Conservation (phyloP, 2,113 vertebrate genomes). For the Macquaria ambigua region DNA sequence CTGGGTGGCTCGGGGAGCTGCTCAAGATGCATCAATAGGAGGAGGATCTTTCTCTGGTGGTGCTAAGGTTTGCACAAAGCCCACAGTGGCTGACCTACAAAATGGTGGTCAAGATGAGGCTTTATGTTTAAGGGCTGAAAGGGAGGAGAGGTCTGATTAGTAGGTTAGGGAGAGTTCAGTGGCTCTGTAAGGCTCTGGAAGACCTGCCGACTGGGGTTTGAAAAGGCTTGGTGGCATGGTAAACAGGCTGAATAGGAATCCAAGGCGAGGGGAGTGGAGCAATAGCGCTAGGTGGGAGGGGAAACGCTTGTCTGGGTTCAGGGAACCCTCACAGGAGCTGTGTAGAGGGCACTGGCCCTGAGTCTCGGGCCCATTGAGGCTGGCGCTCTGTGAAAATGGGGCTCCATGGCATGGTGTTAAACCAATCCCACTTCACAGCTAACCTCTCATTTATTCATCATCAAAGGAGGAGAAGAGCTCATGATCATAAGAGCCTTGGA, state of each 20-base stretch:
- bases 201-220: constrained; percentile 73
- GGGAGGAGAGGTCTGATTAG: constrained; percentile 85
- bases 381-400: constrained; percentile 45
- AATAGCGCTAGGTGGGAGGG: constrained; percentile 72
- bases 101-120: constrained; percentile 85
- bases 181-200: constrained; percentile 76
- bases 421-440: constrained; percentile 74
- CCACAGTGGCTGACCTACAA: constrained; percentile 85
- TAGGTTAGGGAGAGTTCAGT: constrained; percentile 83
- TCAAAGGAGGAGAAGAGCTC: constrained; percentile 57
- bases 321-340: constrained; percentile 73
- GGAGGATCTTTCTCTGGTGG: constrained; percentile 78
- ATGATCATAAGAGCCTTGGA: constrained; percentile 29
- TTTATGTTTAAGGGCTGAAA: constrained; percentile 83
- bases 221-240: constrained; percentile 78
- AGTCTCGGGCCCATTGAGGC: constrained; percentile 65
- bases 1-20: constrained; percentile 71
- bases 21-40: constrained; percentile 80
- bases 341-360: constrained; percentile 74
- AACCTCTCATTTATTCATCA: constrained; percentile 63
- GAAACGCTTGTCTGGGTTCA: constrained; percentile 82
- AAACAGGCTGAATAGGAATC: constrained; percentile 73
- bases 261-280: constrained; percentile 70
- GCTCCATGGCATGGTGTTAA: constrained; percentile 71
- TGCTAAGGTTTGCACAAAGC: constrained; percentile 79